phyloP scores from a whole-genome alignment of 2,797 vertebrate genomes.

The Sciurus vulgaris region DNA sequence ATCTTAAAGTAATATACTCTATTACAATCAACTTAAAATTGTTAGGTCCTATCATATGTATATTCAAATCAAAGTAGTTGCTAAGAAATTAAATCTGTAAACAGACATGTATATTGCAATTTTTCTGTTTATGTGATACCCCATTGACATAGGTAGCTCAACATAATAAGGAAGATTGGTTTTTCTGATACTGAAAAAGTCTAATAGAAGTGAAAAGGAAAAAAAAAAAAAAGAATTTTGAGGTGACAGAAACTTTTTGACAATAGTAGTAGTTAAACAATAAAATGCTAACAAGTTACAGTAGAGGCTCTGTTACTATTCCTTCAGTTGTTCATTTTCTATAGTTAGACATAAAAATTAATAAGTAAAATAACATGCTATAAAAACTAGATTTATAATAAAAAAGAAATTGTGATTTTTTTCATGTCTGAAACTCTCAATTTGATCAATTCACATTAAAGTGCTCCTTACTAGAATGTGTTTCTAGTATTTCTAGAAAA shows the following conservation, averaged over 20 bases:
- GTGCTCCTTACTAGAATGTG: neutral
- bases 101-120: neutral
- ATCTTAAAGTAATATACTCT: slow-evolving; percentile 45
- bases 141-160: neutral
- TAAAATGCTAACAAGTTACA: neutral
- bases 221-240: too few species aligned
- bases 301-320: neutral
- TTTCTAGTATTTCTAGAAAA: slow-evolving; percentile 69
- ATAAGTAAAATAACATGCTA: slow-evolving; percentile 37
- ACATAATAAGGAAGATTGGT: neutral
- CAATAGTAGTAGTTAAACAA: neutral
- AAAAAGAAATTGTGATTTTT: slow-evolving; percentile 29
- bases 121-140: neutral
- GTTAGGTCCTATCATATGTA: slow-evolving; percentile 59
- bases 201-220: neutral
- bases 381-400: slow-evolving; percentile 27
- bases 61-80: slow-evolving; percentile 20
- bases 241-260: neutral
- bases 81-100: slow-evolving; percentile 52
- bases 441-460: neutral
- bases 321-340: neutral
- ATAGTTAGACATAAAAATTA: slow-evolving; percentile 48
- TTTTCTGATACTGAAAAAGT: neutral
- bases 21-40: slow-evolving; percentile 73
- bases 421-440: neutral